phyloP scores from a whole-genome alignment of 2,888 invertebrate genomes.

The Rotaria magnacalcarata region DNA sequence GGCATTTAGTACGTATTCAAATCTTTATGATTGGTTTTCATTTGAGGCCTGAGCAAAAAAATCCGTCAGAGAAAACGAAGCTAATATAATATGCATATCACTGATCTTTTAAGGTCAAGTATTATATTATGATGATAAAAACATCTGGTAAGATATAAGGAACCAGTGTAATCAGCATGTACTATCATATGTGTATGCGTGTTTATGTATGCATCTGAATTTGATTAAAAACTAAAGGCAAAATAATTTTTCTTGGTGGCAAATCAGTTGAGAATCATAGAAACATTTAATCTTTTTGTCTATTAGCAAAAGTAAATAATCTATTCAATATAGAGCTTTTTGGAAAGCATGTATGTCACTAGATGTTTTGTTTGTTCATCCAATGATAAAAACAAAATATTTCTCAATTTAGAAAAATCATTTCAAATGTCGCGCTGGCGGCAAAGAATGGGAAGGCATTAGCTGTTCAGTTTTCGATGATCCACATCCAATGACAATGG shows the following conservation, averaged over 20 bases:
- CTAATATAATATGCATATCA: no score
- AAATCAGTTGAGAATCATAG: no score
- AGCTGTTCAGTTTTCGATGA: slow-evolving; percentile 96
- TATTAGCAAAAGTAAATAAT: no score
- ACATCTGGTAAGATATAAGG: not conserved
- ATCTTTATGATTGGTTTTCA: not conserved
- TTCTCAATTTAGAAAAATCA: slow-evolving; percentile 74
- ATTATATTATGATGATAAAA: not conserved
- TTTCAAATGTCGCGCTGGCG: slow-evolving; percentile 81
- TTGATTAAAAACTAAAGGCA: not conserved
- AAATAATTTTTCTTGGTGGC: not conserved
- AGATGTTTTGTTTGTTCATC: no score
- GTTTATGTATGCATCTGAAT: not conserved
- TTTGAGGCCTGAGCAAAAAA: no score
- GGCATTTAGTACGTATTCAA: not conserved
- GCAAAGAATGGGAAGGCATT: slow-evolving; percentile 87
- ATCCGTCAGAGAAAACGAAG: no score
- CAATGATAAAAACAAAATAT: not conserved
- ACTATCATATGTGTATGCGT: not conserved
- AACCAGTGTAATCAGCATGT: not conserved
- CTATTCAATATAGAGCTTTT: no score
- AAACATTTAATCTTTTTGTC: no score
- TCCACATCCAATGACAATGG: slow-evolving; percentile 99
- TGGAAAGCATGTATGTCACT: no score
- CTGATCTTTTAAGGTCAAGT: not conserved